Evolutionary conservation across 1,140 invertebrate species (phyloP).

Genomic region (Lethrus apterus): DNA sequence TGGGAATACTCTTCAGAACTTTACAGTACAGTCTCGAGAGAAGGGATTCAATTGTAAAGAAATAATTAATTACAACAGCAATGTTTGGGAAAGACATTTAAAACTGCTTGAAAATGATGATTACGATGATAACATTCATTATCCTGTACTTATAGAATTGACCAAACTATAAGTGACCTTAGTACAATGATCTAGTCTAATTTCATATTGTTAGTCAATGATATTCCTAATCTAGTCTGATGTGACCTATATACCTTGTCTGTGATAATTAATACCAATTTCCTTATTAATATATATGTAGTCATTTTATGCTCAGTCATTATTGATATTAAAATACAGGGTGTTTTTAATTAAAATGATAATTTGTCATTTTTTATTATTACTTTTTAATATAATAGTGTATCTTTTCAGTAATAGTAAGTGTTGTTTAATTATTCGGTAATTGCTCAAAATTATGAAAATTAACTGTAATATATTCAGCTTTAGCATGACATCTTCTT

Average conservation of each 20-base stretch:
- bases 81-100: constrained; percentile 60
- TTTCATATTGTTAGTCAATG: constrained; percentile 4
- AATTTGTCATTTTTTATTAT: too few species aligned
- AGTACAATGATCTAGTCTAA: constrained; percentile 21
- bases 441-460: too few species aligned
- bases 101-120: constrained; percentile 50
- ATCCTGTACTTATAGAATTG: constrained; percentile 56
- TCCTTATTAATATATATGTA: constrained; percentile 24
- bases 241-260: constrained; percentile 35
- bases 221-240: constrained; percentile 33
- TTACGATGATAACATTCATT: constrained; percentile 62
- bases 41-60: constrained; percentile 52
- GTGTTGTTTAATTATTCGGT: too few species aligned
- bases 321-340: background rate
- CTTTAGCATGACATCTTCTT: too few species aligned
- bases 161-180: constrained; percentile 44
- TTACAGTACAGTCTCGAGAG: constrained; percentile 52
- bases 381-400: too few species aligned
- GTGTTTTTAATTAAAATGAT: too few species aligned
- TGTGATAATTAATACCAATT: constrained; percentile 42
- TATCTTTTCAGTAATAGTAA: too few species aligned
- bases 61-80: constrained; percentile 52
- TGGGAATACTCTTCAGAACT: constrained; percentile 63
- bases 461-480: too few species aligned
- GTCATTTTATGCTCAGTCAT: constrained; percentile 12